Evolutionary conservation across 2,113 vertebrate genomes (phyloP).

Genomic region (Labeo catla): DNA sequence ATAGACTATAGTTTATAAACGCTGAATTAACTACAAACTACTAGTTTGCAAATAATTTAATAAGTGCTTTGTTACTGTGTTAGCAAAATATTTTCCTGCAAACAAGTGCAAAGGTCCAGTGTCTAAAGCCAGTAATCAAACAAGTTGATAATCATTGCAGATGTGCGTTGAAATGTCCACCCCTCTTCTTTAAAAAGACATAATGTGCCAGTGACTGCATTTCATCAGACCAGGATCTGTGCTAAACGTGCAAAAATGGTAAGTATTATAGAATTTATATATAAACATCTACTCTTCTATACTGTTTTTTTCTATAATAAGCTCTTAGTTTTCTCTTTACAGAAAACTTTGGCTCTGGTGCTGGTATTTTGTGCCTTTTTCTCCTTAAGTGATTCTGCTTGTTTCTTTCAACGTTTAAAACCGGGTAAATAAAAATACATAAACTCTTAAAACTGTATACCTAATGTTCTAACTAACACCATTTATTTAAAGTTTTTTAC

Average conservation of each 20-base stretch:
- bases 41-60: background rate
- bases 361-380: conserved; percentile 56
- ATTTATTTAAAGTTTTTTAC: too few relatives aligned
- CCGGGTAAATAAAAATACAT: conserved; percentile 47
- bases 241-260: conserved; percentile 8
- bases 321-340: conserved; percentile 5
- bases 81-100: background rate
- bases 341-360: conserved; percentile 59
- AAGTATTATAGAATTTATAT: background rate
- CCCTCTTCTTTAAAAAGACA: background rate
- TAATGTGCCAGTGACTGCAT: background rate
- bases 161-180: background rate
- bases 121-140: background rate
- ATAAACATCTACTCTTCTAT: background rate
- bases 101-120: background rate
- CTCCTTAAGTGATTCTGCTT: conserved; percentile 24
- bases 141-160: background rate
- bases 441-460: background rate
- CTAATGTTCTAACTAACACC: background rate
- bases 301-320: background rate
- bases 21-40: background rate
- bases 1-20: too few relatives aligned
- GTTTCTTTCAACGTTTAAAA: rapidly evolving
- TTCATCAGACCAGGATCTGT: background rate
- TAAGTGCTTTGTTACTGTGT: background rate